Conservation (phyloP, 2,113 vertebrate genomes). For the Asarcornis scutulata region DNA sequence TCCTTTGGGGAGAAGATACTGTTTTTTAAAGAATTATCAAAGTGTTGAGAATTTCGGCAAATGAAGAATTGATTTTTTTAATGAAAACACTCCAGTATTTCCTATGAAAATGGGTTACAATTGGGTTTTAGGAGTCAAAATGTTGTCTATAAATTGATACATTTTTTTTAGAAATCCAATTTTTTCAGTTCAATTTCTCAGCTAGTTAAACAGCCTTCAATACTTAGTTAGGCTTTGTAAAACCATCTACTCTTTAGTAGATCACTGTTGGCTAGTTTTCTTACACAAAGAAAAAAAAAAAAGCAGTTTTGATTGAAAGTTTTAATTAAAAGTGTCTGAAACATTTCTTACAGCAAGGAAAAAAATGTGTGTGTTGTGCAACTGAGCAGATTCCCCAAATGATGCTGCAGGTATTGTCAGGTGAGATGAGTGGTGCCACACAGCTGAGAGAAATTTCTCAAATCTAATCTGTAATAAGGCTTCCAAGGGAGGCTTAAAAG, state of each 20-base stretch:
- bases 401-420: constrained; percentile 18
- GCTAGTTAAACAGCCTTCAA: background rate
- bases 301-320: background rate
- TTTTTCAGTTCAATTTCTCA: background rate
- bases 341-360: background rate
- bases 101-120: background rate
- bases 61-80: background rate
- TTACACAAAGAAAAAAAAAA: background rate
- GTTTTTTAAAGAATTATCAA: background rate
- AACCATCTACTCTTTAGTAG: background rate
- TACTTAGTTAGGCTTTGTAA: background rate
- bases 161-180: background rate
- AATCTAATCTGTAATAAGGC: background rate
- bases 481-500: background rate
- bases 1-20: background rate
- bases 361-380: background rate
- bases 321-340: constrained; percentile 26
- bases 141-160: background rate
- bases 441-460: background rate
- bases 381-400: background rate
- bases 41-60: background rate
- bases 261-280: constrained; percentile 2
- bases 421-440: background rate
- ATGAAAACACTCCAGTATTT: background rate
- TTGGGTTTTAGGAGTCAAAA: background rate